These are phyloP conservation scores for Eristalis arbustorum DNA, from an alignment of 2,888 invertebrate species.

Conservation along the genomic window DNA sequence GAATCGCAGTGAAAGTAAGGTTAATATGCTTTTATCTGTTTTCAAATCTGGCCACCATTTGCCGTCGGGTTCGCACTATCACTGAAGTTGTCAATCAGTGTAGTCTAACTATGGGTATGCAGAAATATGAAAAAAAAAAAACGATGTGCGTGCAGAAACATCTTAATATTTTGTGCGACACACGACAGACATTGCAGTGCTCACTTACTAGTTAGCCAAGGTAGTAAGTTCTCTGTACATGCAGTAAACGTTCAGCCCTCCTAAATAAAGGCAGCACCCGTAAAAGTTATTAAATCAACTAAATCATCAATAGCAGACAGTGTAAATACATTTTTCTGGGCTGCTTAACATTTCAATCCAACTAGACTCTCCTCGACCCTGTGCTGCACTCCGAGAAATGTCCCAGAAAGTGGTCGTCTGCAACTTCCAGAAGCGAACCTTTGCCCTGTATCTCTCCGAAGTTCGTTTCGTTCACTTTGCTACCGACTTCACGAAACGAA, in stretches of 20 bases:
- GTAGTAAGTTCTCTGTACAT: no score
- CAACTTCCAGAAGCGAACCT: neutral
- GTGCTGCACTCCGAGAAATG: neutral
- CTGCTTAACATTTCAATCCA: neutral
- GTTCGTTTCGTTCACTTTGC: neutral
- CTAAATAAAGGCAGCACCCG: neutral
- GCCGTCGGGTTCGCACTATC: no score
- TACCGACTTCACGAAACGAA: neutral
- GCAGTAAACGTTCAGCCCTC: neutral
- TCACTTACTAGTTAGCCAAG: no score
- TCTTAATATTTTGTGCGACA: no score
- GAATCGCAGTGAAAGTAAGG: no score
- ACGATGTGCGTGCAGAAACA: no score
- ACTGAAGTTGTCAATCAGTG: no score
- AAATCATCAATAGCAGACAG: neutral
- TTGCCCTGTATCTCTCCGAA: neutral
- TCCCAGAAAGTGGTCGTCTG: neutral
- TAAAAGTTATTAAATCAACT: neutral
- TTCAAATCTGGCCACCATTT: no score
- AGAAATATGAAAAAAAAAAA: no score
- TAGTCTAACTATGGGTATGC: no score
- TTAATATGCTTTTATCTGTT: no score
- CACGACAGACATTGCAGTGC: no score
- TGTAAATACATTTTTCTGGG: neutral
- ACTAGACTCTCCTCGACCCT: neutral